Conservation (phyloP, 2,888 invertebrate genomes). For the Callinectes sapidus region DNA sequence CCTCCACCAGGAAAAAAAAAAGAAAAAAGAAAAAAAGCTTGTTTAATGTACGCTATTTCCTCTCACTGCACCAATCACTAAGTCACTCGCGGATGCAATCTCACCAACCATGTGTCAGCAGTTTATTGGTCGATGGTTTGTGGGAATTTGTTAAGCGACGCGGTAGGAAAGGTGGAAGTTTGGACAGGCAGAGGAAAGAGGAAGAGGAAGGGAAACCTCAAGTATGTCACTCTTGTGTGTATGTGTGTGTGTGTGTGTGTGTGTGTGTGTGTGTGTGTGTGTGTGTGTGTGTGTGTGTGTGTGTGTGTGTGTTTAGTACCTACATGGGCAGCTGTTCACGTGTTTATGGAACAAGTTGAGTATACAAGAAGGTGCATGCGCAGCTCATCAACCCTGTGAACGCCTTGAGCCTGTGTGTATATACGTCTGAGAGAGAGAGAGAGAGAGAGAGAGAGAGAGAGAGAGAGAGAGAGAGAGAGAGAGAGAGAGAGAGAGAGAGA, state of each 20-base stretch:
- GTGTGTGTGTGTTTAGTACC: neutral
- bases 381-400: neutral
- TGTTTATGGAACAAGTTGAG: neutral
- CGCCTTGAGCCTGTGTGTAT: neutral
- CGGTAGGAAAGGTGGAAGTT: no score
- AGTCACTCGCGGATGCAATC: no score
- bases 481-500: slow-evolving; percentile 24
- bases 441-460: slow-evolving; percentile 32
- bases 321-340: neutral
- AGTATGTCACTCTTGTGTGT: neutral
- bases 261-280: slow-evolving; percentile 24
- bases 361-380: neutral
- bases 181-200: neutral
- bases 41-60: no score
- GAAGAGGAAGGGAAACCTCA: neutral
- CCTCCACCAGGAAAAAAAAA: no score
- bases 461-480: slow-evolving; percentile 36
- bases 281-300: slow-evolving; percentile 25
- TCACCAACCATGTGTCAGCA: no score
- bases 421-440: slow-evolving; percentile 18
- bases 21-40: no score
- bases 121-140: no score
- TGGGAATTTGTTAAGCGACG: no score
- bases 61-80: no score
- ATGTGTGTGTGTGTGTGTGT: neutral